Conservation (phyloP, 2,797 vertebrate genomes). For the Adrianichthys oophorus region DNA sequence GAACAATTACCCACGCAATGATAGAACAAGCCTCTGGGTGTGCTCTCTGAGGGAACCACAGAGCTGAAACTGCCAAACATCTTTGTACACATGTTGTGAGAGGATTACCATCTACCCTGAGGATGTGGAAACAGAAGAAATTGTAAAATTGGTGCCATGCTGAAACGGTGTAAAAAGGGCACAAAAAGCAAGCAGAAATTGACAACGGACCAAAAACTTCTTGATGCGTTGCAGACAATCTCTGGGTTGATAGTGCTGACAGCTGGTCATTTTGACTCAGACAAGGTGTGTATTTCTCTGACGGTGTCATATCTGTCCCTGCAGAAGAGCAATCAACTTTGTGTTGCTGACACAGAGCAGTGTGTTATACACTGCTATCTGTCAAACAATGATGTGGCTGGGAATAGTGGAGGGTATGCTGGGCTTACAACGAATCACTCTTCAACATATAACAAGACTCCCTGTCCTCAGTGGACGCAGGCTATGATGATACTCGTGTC, state of each 20-base stretch:
- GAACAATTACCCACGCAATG: slow-evolving; percentile 65
- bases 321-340: slow-evolving; percentile 43
- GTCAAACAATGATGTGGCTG: slow-evolving; percentile 55
- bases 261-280: slow-evolving; percentile 50
- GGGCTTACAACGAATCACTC: slow-evolving; percentile 37
- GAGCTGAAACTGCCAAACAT: slow-evolving; percentile 70
- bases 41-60: slow-evolving; percentile 59
- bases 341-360: slow-evolving; percentile 48
- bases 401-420: slow-evolving; percentile 20
- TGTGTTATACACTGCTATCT: slow-evolving; percentile 34
- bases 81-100: slow-evolving; percentile 74
- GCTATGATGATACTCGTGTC: slow-evolving; percentile 33
- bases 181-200: slow-evolving; percentile 24
- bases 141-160: slow-evolving; percentile 65
- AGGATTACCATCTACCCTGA: slow-evolving; percentile 72
- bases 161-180: slow-evolving; percentile 47
- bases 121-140: slow-evolving; percentile 63
- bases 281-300: slow-evolving; percentile 49
- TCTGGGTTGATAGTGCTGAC: slow-evolving; percentile 48
- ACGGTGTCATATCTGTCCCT: slow-evolving; percentile 37
- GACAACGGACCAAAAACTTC: slow-evolving; percentile 13
- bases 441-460: slow-evolving; percentile 48
- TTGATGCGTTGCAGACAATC: slow-evolving; percentile 25
- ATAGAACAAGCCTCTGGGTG: slow-evolving; percentile 68
- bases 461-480: slow-evolving; percentile 17